Base-by-base conservation (phyloP, 2,113 vertebrate genomes). In the Ceuthmochares aereus region DNA sequence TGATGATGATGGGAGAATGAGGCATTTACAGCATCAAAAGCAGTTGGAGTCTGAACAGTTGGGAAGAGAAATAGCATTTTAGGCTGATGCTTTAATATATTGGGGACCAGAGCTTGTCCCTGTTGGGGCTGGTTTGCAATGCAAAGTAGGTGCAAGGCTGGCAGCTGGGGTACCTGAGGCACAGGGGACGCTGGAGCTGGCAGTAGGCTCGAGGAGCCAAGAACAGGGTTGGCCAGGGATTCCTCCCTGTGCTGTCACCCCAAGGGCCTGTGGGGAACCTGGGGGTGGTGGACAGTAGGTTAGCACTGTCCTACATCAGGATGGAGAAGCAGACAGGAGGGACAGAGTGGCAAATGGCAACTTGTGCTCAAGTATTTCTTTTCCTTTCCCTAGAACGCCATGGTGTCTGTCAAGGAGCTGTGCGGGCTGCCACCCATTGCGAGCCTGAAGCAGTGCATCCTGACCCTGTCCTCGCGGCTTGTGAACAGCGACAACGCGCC, bases 381-480 rank as follows among this genome's bases (percentile, higher is more conserved):
- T 52, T 95, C 58, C 42, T 79, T 81, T 58, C 73, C 40, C 6
- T 96, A 99, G 99, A 99, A 98, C 7, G 97, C 99, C 45, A 98
- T 99, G 13, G 97, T 99, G 91, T 98, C 98, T 4, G 97, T 99
- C 89, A 99, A 99, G 96, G 99, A 99, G 96, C 98, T 99, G 90
- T 99, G 99, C n/a, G 99, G 99, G 96, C 99, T 99, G 93, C 99
- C 99, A 59, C 98, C 99, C 17, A 99, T 99, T 60, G 98, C 99
- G 75, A 99, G 98, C 93, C 97, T 99, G 92, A 99, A 99, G 97
- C 99, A 99, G 98, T 99, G 99, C 98, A 99, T 99, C 97, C 97
- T 99, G 96, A 99, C 98, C 30, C 95, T 99, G 95, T 98, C 98
- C 89, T 98, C 99, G 0, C 97, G 99, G 51, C 98, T 99, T 9